A percentile compares a stretch with the other conserved stretches of the same genome.
Evolutionary conservation across 1,140 invertebrate genomes (phyloP).

Genomic region (Cydia strobilella): DNA sequence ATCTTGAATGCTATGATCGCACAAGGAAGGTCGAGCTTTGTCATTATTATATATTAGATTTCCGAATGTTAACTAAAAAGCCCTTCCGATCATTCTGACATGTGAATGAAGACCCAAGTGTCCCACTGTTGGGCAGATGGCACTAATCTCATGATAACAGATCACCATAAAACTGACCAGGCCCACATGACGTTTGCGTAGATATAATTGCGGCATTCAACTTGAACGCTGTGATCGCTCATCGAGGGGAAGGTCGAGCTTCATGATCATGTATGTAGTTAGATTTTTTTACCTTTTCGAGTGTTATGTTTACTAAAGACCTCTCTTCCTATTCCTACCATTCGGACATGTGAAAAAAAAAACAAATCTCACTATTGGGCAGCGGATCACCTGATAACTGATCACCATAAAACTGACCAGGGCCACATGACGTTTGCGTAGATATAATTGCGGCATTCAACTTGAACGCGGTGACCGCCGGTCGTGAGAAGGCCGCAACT

Average conservation of each 20-base stretch:
- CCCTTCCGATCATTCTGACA: background rate
- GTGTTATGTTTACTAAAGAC: too few relatives aligned
- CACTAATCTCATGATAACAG: background rate
- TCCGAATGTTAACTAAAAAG: too few relatives aligned
- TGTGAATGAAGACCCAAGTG: background rate
- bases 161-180: slow-evolving; percentile 7
- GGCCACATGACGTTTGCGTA: background rate
- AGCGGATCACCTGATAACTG: background rate
- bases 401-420: slow-evolving; percentile 7
- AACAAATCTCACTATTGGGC: background rate
- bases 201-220: slow-evolving; percentile 1
- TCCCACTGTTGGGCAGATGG: background rate
- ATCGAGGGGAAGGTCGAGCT: too few relatives aligned
- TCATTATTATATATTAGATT: too few relatives aligned
- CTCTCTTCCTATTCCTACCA: too few relatives aligned
- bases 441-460: slow-evolving; percentile 1
- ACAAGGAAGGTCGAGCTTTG: too few relatives aligned
- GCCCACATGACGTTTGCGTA: background rate
- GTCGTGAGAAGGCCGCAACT: background rate
- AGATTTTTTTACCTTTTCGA: too few relatives aligned
- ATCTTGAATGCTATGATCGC: too few relatives aligned
- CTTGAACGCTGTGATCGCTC: slow-evolving; percentile 11
- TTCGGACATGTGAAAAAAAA: background rate
- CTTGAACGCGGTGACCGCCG: slow-evolving; percentile 3
- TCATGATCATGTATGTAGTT: too few relatives aligned